A percentile compares a stretch with the other conserved stretches of the same genome.
Evolutionary conservation across 1,140 invertebrate genomes (phyloP).

Genomic region (Temnothorax longispinosus): DNA sequence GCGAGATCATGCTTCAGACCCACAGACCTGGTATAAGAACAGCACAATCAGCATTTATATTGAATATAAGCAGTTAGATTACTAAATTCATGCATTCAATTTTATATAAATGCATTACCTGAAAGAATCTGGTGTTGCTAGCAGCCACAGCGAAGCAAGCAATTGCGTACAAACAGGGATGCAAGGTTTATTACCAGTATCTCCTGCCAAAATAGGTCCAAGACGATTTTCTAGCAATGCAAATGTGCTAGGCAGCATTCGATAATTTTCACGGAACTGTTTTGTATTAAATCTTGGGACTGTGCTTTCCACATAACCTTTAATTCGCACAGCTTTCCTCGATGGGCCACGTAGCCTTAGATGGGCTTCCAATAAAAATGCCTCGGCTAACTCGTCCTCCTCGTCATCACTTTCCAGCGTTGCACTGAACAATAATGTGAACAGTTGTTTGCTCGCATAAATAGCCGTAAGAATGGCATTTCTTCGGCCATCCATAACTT

Average conservation of each 20-base stretch:
- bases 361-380: conserved; percentile 4
- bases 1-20: background rate
- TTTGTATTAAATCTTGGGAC: background rate
- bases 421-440: background rate
- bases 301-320: background rate
- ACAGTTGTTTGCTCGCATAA: background rate
- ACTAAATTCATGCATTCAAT: background rate
- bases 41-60: background rate
- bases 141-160: background rate
- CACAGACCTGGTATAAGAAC: background rate
- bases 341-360: background rate
- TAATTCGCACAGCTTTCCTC: background rate
- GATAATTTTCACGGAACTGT: background rate
- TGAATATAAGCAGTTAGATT: background rate
- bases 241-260: background rate
- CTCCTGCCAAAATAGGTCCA: background rate
- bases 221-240: background rate
- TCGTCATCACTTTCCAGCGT: background rate
- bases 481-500: background rate
- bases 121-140: background rate
- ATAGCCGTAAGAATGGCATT: background rate
- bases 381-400: background rate
- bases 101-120: background rate
- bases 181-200: background rate
- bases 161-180: background rate